Percentiles rank a stretch among this genome's conserved stretches.
These are phyloP conservation scores for Hippopotamyrus pictus DNA, from an alignment of 2,797 vertebrate genomes.

Conservation along the genomic window DNA sequence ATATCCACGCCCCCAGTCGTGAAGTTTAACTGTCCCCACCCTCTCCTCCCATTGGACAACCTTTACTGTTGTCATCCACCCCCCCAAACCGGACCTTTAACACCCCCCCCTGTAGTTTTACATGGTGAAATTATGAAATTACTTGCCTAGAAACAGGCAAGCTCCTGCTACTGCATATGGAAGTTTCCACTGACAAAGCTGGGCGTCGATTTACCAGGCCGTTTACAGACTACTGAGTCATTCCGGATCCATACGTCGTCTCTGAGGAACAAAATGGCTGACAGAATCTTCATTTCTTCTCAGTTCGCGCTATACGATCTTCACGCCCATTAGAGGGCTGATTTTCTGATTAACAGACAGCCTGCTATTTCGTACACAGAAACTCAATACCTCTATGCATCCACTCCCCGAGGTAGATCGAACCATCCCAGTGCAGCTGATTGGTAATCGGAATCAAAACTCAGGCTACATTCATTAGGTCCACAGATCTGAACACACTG, in stretches of 20 bases:
- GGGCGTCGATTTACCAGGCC: no score
- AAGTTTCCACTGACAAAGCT: background rate
- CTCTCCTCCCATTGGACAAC: background rate
- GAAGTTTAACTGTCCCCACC: background rate
- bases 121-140: background rate
- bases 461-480: slow-evolving; percentile 42
- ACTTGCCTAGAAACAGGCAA: background rate
- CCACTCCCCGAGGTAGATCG: slow-evolving; percentile 22
- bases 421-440: slow-evolving; percentile 28
- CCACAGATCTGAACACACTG: slow-evolving; percentile 30
- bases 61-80: background rate
- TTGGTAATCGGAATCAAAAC: slow-evolving; percentile 37
- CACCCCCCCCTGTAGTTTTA: background rate
- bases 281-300: background rate
- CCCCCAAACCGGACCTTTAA: background rate
- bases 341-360: slow-evolving; percentile 37
- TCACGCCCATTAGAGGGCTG: slow-evolving; percentile 6
- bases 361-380: slow-evolving; percentile 23
- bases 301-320: background rate
- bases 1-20: background rate
- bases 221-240: background rate
- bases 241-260: background rate
- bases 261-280: background rate
- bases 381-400: background rate
- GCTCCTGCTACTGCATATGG: background rate